Conservation (phyloP, 2,797 vertebrate species). For the Luscinia luscinia region DNA sequence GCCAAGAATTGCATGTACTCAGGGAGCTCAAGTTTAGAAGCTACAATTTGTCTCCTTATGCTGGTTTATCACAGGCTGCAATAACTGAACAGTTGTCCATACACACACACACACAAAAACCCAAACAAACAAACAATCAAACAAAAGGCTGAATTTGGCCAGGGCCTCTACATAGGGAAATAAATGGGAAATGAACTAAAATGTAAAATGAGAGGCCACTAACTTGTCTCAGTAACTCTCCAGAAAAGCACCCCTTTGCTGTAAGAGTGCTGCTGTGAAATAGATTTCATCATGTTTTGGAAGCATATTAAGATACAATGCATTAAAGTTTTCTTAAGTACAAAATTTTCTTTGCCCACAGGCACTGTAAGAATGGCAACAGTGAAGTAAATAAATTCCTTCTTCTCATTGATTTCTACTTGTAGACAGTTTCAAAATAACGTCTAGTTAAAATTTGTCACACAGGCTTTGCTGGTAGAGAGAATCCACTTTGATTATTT, state of each 20-base stretch:
- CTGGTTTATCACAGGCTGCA: neutral
- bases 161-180: neutral
- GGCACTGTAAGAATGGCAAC: neutral
- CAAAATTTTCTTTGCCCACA: neutral
- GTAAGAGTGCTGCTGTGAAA: neutral
- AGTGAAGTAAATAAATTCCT: neutral
- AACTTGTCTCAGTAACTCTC: neutral
- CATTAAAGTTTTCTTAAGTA: neutral
- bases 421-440: neutral
- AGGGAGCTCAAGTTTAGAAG: neutral
- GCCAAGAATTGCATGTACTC: neutral
- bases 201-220: neutral
- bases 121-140: no score
- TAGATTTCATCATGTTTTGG: neutral
- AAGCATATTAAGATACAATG: neutral
- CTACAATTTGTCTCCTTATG: neutral
- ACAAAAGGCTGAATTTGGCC: neutral
- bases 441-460: slow-evolving; percentile 3
- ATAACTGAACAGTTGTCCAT: neutral
- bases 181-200: neutral
- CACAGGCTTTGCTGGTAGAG: neutral
- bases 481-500: slow-evolving; percentile 6
- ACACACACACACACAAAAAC: no score
- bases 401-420: slow-evolving; percentile 8
- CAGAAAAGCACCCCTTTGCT: neutral